Conservation (phyloP, 2,113 vertebrate genomes). For the Manacus vitellinus region DNA sequence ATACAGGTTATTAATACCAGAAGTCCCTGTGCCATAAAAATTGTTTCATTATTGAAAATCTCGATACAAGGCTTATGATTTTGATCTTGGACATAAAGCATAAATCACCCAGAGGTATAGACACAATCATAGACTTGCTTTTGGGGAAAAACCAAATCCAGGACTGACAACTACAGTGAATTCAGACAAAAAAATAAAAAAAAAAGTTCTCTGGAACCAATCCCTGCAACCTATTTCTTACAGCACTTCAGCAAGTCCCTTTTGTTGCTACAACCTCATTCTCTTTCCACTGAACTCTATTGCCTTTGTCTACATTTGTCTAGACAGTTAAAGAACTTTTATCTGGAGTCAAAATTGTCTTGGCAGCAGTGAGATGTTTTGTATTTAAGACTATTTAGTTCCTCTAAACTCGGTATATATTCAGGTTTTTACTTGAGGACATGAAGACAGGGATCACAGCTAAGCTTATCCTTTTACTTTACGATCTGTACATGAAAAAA, state of each 20-base stretch:
- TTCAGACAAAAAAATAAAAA: background rate
- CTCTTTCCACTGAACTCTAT: background rate
- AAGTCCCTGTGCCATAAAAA: background rate
- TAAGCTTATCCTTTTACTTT: background rate
- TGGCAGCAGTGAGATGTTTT: background rate
- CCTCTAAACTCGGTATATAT: background rate
- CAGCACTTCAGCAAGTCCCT: background rate
- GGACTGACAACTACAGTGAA: background rate
- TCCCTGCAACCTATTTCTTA: background rate
- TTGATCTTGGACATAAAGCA: background rate
- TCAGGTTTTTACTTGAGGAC: background rate
- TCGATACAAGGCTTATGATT: background rate
- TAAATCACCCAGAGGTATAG: background rate
- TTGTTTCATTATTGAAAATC: background rate
- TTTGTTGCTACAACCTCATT: background rate
- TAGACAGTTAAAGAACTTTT: background rate
- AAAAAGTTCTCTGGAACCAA: background rate
- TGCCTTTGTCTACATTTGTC: background rate
- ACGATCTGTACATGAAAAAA: background rate
- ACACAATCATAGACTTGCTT: background rate
- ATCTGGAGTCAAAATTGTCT: background rate
- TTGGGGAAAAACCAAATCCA: background rate
- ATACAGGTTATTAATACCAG: background rate
- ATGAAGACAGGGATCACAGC: background rate
- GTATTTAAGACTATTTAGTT: background rate